Percentiles rank a stretch among this genome's conserved stretches.
Conservation (phyloP, 2,888 invertebrate species). For the Chymomyza fuscimana region DNA sequence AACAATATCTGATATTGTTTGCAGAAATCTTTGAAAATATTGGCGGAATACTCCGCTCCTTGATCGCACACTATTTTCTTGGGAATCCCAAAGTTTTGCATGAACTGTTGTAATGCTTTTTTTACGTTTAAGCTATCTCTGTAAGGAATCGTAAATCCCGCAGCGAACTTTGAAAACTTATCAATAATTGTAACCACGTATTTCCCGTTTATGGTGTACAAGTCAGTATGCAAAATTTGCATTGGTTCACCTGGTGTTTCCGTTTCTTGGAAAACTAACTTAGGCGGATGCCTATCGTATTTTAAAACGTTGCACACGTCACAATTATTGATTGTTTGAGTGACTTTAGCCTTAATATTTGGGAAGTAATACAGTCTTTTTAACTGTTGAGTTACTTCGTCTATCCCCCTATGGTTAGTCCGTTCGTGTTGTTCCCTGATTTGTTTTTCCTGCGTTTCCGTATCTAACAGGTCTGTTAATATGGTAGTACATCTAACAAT, state of each 20-base stretch:
- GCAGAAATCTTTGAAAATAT: too few relatives aligned
- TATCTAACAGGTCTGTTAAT: too few relatives aligned
- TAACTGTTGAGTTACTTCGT: constrained; percentile 4
- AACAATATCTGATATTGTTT: too few relatives aligned
- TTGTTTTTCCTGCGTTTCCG: too few relatives aligned
- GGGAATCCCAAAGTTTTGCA: too few relatives aligned
- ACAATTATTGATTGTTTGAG: constrained; percentile 12
- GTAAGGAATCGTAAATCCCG: constrained; percentile 17
- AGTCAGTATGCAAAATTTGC: too few relatives aligned
- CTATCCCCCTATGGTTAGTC: not conserved
- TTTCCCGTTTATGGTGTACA: too few relatives aligned
- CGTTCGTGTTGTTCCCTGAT: too few relatives aligned
- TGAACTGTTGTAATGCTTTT: constrained; percentile 2
- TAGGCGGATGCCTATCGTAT: constrained; percentile 24
- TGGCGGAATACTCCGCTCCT: too few relatives aligned
- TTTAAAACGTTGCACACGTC: constrained; percentile 20
- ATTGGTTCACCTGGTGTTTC: constrained; percentile 6
- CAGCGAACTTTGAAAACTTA: constrained; percentile 40
- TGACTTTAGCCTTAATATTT: constrained; percentile 24
- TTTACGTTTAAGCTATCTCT: constrained; percentile 27
- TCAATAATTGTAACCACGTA: constrained; percentile 27
- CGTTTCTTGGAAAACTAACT: not conserved
- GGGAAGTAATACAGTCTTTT: constrained; percentile 24
- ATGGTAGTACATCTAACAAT: too few relatives aligned
- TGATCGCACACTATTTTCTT: too few relatives aligned